phyloP scores from a whole-genome alignment of 2,888 invertebrate genomes.

The Drymonia ruficornis region DNA sequence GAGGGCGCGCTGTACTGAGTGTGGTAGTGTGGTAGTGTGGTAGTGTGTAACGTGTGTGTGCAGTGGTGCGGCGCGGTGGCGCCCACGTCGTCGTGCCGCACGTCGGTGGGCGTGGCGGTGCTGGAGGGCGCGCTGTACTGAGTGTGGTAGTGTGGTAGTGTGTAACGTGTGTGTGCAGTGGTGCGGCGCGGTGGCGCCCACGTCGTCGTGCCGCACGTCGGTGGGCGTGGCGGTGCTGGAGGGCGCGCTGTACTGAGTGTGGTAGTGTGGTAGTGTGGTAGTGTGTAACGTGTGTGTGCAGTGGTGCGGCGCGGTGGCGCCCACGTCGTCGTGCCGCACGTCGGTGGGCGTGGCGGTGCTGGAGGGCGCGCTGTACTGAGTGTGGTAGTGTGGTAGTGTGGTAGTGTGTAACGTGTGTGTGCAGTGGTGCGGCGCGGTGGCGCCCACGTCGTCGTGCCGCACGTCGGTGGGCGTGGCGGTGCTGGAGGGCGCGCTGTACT shows the following conservation, averaged over 20 bases:
- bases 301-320: slow-evolving; percentile 99
- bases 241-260: slow-evolving; percentile 93
- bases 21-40: slow-evolving; percentile 52
- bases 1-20: slow-evolving; percentile 96
- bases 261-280: slow-evolving; percentile 52
- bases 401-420: slow-evolving; percentile 82
- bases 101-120: slow-evolving; percentile 98
- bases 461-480: slow-evolving; percentile 99
- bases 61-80: slow-evolving; percentile 99
- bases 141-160: slow-evolving; percentile 63
- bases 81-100: slow-evolving; percentile 99
- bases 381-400: no score
- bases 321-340: slow-evolving; percentile 99
- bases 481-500: slow-evolving; percentile 95
- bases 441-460: slow-evolving; percentile 99
- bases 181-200: slow-evolving; percentile 99
- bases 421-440: slow-evolving; percentile 99
- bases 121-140: slow-evolving; percentile 96
- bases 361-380: slow-evolving; percentile 95
- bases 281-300: slow-evolving; percentile 56
- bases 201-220: slow-evolving; percentile 98
- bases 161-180: slow-evolving; percentile 85
- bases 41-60: no score
- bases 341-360: slow-evolving; percentile 98
- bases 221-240: slow-evolving; percentile 99